Evolutionary conservation across 2,113 vertebrate species (phyloP).

Genomic region (Chaetodon trifascialis): DNA sequence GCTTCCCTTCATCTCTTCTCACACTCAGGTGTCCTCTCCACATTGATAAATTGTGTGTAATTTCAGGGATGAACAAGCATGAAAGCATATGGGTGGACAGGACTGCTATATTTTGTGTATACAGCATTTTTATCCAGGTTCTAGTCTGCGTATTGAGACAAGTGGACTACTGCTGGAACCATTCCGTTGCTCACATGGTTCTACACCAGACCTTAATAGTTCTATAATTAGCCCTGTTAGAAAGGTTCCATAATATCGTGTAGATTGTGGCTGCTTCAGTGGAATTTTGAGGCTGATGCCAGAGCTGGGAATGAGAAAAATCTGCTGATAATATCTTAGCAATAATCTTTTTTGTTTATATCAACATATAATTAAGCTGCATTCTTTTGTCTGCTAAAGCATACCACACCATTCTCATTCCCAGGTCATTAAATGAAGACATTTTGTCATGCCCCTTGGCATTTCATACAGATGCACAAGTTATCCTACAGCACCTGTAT

Average conservation of each 20-base stretch:
- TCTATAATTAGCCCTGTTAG: neutral
- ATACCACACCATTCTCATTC: no score
- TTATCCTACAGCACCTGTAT: no score
- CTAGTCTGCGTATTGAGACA: neutral
- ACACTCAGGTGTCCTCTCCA: constrained; percentile 34
- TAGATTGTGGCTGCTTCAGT: neutral
- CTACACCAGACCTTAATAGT: neutral
- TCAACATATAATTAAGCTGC: no score
- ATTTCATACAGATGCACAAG: no score
- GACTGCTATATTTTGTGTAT: constrained; percentile 23
- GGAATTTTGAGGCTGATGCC: neutral
- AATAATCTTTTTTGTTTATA: no score
- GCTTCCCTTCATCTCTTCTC: constrained; percentile 24
- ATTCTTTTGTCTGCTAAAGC: no score
- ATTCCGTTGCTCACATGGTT: neutral
- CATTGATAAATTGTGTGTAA: constrained; percentile 64
- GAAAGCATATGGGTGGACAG: constrained; percentile 55
- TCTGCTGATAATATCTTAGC: no score
- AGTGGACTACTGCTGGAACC: neutral
- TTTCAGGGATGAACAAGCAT: constrained; percentile 66
- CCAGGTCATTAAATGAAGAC: no score
- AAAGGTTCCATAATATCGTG: neutral
- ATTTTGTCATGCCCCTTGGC: no score
- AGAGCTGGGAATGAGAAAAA: neutral
- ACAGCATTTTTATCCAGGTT: constrained; percentile 35